A percentile compares a stretch with the other conserved stretches of the same genome.
Evolutionary conservation across 37 sponge, comb jelly and placozoan species (phyloP).

Genomic region (Cliona cf. orientalis): DNA sequence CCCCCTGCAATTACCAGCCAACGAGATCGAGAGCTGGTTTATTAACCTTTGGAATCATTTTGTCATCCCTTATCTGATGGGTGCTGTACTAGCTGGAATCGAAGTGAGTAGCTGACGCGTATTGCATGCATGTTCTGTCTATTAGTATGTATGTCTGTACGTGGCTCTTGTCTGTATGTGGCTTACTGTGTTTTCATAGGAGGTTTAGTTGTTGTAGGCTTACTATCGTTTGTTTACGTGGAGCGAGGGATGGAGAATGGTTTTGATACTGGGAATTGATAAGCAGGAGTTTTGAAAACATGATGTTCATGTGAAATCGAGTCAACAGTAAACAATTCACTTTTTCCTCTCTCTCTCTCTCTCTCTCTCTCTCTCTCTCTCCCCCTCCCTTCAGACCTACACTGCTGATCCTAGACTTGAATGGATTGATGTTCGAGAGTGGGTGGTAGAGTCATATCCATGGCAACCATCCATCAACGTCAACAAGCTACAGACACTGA

Average conservation of each 20-base stretch:
- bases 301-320: too few relatives aligned
- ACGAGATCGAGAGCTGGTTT: conserved; percentile 81
- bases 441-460: conserved; percentile 79
- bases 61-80: conserved; percentile 81
- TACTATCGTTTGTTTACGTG: too few relatives aligned
- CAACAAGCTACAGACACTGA: conserved; percentile 68
- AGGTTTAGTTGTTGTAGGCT: too few relatives aligned
- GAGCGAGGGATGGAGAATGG: too few relatives aligned
- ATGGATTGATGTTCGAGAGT: conserved; percentile 80
- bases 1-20: conserved; percentile 37
- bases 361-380: not conserved
- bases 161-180: too few relatives aligned
- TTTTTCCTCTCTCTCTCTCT: not conserved
- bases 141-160: too few relatives aligned
- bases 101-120: too few relatives aligned
- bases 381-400: conserved; percentile 47
- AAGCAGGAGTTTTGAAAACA: too few relatives aligned
- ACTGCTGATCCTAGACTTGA: conserved; percentile 60
- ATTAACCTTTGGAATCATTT: conserved; percentile 87
- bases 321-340: not conserved
- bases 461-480: conserved; percentile 53
- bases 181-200: too few relatives aligned
- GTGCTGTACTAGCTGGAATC: conserved; percentile 80
- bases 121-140: too few relatives aligned
- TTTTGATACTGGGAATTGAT: too few relatives aligned